Evolutionary conservation across 1,140 invertebrate species (phyloP).

Genomic region (Venturia canescens): DNA sequence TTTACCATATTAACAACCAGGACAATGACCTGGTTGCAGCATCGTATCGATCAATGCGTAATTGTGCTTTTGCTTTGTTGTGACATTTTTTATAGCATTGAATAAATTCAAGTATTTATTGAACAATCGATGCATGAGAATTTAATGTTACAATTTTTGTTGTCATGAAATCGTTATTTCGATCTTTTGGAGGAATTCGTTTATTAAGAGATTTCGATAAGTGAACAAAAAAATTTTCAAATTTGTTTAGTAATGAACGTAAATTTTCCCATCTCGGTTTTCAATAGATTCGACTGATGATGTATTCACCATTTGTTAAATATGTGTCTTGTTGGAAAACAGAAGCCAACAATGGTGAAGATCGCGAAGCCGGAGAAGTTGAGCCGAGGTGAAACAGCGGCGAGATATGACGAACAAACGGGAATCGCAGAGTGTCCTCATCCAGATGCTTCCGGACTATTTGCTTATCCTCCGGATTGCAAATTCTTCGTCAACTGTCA

Average conservation of each 20-base stretch:
- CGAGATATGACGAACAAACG: conserved; percentile 58
- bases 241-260: no score
- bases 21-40: no score
- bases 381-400: conserved; percentile 55
- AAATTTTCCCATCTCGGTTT: not conserved
- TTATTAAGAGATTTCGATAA: no score
- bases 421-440: conserved; percentile 76
- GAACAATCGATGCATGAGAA: no score
- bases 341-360: conserved; percentile 70
- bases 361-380: conserved; percentile 19
- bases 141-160: no score
- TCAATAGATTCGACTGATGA: not conserved
- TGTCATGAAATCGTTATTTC: no score
- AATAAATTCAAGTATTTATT: no score
- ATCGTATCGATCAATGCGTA: no score
- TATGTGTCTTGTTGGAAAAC: conserved; percentile 13
- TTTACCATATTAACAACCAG: no score
- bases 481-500: conserved; percentile 84
- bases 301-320: not conserved
- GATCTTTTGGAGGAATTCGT: no score
- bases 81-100: not conserved
- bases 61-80: not conserved
- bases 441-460: conserved; percentile 77
- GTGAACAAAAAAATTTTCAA: no score
- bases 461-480: conserved; percentile 81